Conservation (phyloP, 2,113 vertebrate genomes). For the Meles meles region DNA sequence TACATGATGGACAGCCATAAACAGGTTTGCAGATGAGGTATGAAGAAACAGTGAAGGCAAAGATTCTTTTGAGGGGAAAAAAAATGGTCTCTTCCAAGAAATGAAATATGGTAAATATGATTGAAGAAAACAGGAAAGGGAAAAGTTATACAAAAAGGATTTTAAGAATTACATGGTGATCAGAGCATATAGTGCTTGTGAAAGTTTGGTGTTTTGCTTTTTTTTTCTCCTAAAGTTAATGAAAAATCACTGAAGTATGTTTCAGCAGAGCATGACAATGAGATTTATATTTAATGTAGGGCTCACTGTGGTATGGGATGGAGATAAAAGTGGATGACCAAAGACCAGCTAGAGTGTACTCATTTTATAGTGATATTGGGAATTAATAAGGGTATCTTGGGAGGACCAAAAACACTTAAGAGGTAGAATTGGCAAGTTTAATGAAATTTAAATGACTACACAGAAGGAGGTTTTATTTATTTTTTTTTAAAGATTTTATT, state of each 20-base stretch:
- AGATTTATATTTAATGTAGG: neutral
- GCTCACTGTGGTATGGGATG: neutral
- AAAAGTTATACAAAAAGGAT: neutral
- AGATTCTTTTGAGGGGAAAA: neutral
- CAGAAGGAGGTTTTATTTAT: neutral
- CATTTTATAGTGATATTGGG: neutral
- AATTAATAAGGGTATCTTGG: neutral
- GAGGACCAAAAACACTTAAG: neutral
- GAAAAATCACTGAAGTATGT: neutral
- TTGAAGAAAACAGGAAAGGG: neutral
- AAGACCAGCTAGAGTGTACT: neutral
- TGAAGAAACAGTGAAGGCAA: neutral
- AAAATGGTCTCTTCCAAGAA: neutral
- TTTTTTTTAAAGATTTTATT: too few species aligned
- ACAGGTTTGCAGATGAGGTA: neutral
- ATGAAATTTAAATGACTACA: neutral
- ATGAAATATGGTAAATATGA: neutral
- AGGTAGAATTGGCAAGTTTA: neutral
- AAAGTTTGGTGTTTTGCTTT: neutral
- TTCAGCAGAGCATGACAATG: neutral
- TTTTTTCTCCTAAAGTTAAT: neutral
- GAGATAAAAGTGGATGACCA: neutral
- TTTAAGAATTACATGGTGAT: neutral
- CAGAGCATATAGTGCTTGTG: neutral
- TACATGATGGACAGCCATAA: neutral